Evolutionary conservation across 2,113 vertebrate genomes (phyloP), one percentile per base, ranked within the genome.

Genomic region (Phodopus roborovskii): DNA sequence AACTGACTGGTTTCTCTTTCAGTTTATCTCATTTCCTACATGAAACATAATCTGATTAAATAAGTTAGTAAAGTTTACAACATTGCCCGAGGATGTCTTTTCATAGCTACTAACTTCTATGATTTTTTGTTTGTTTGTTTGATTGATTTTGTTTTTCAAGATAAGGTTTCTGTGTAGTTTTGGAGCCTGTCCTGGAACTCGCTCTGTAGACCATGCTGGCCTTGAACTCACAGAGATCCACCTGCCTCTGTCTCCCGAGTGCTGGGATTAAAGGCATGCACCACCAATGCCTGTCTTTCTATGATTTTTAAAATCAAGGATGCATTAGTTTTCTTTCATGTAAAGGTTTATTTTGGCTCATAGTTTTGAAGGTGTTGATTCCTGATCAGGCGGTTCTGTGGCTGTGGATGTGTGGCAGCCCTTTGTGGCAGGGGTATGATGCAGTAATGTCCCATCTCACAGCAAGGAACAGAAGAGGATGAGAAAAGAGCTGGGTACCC

Each of bases 61-160:
- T 89, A 78, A 50, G 39, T 83, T 93, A 0, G 74, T 60, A 87
- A 92, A 94, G 39, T 87, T 90, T 39, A 90, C 70, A 96, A 3
- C 50, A 7, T 74, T 62, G 83, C 33, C 36, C 77, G 94, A 75
- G 90, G 16, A 42, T 92, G 2, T 82, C 36, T 10, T 85, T 93
- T 93, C 5, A 33, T 79, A 81, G 87, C 12, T 1, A 94, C 36
- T 79, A 73, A 86, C 22, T 78, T 94, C 42, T 95, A 5, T 91
- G 73, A 68, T 42, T 88, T 92, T 91, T 91, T 85, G 45, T 45
- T 45, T 45, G 45, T 45, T 45, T 45, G 45, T 45, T 45, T 45
- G 45, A 45, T 45, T 45, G 45, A 45, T 45, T 45, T 45, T 45
- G 45, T 45, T 45, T 45, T 45, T 45, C 45, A 45, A 45, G 45